These are phyloP conservation scores for Drosophila willistoni DNA, from an alignment of 1,140 invertebrate genomes.

Conservation along the genomic window DNA sequence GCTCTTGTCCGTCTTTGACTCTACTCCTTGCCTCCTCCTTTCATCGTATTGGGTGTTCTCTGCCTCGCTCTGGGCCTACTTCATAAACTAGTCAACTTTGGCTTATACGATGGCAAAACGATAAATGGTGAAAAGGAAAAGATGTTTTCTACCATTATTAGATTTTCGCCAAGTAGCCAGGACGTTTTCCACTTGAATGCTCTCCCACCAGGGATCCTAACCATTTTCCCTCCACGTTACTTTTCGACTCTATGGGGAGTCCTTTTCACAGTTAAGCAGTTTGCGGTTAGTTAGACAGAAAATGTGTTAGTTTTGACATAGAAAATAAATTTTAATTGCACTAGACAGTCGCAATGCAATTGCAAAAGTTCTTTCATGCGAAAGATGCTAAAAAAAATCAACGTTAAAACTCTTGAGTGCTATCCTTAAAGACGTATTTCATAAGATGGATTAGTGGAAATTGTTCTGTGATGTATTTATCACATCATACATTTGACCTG, in stretches of 20 bases:
- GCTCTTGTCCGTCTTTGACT: conserved; percentile 5
- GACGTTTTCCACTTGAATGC: conserved; percentile 15
- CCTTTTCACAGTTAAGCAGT: conserved; percentile 50
- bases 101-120: conserved; percentile 32
- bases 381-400: conserved; percentile 6
- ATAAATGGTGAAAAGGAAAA: conserved; percentile 25
- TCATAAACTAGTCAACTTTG: conserved; percentile 71
- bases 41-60: not conserved
- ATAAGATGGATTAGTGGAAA: no score
- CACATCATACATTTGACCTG: conserved; percentile 3
- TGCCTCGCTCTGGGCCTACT: conserved; percentile 27
- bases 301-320: conserved; percentile 65
- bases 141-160: conserved; percentile 67
- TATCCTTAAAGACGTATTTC: not conserved
- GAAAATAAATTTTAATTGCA: conserved; percentile 42
- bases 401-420: not conserved
- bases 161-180: conserved; percentile 64
- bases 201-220: not conserved
- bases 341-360: conserved; percentile 34
- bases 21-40: not conserved
- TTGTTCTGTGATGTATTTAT: not conserved
- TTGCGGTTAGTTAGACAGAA: conserved; percentile 73
- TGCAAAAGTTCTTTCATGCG: conserved; percentile 22
- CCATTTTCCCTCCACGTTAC: not conserved
- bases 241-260: conserved; percentile 33